Base-by-base conservation (phyloP, 2,888 invertebrate genomes). In the Macrosoma leucophasiata region DNA sequence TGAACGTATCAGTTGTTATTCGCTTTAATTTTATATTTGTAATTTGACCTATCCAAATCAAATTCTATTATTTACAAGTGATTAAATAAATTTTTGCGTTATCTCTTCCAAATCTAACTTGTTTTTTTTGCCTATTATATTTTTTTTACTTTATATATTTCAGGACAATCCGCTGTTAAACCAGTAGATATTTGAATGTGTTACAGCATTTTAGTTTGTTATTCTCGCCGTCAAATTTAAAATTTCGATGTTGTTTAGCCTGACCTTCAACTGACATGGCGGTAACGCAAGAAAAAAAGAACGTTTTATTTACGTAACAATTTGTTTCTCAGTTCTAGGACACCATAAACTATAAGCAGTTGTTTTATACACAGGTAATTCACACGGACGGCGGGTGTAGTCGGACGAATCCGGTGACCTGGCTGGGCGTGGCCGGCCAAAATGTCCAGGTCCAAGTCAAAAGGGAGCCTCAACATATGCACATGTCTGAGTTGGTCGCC, bases 361-460 rank as follows among this genome's bases (percentile, higher is more conserved):
- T n/a, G n/a, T 33, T 11, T 21, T 13, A 9, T 5, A 9, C 13
- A 3, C 42, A 82, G 82, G 62, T 81, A n/a, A 62, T 79, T 34
- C 82, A 81, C 53, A 59, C 82, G 15, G 87, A 87, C 48, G 85
- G 87, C 33, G 90, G 91, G 1, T 91, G 91, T 64, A 90, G 90
- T 61, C 79, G 91, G 26, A 91, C 91, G 6, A 87, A 90, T 63
- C 90, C 91, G 3, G 86, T 90, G 39, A 88, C 89, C 36, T 90
- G 90, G 90, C 65, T 71, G 10, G 82, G 81, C 9, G 68, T 79
- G 37, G 65, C 74, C 4, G 81, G 79, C 27, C 71, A 77, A 56
- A 78, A 78, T 54, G 78, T 84, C 13, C 85, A 78, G 40, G 85
- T 87, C 29, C 85, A 88, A 52, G 88, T 91, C 36, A 91, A 91